A percentile compares a stretch with the other conserved stretches of the same genome.
Evolutionary conservation across 2,113 vertebrate species (phyloP).

Genomic region (Bolborhynchus lineola): DNA sequence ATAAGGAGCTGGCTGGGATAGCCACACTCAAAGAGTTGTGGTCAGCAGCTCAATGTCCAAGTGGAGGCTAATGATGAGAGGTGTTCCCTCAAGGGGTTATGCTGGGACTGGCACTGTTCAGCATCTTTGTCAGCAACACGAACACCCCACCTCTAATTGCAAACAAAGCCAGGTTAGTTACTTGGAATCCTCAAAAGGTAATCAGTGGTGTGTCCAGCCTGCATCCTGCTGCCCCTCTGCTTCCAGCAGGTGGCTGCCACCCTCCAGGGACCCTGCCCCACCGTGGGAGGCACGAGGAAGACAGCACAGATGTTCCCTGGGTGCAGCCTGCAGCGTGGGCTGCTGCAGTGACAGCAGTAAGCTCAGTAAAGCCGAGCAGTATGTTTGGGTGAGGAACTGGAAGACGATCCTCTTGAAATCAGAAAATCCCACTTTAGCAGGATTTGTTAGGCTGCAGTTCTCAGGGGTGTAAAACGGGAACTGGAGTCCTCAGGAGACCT

Average conservation of each 20-base stretch:
- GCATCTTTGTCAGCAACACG: neutral
- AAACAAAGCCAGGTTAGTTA: neutral
- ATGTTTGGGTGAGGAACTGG: neutral
- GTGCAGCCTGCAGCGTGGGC: neutral
- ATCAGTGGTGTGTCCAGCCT: neutral
- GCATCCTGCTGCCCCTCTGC: too few relatives aligned
- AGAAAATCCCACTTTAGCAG: neutral
- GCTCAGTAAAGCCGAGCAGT: neutral
- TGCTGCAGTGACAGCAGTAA: neutral
- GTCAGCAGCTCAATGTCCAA: neutral
- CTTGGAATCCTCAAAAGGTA: neutral
- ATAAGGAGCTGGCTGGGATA: neutral
- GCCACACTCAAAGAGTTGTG: neutral
- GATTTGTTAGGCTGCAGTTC: neutral
- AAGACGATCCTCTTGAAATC: neutral
- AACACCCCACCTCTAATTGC: neutral
- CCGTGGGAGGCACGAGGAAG: neutral
- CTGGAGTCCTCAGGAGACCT: neutral
- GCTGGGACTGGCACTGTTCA: neutral
- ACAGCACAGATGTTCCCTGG: neutral
- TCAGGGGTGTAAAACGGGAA: rapidly evolving
- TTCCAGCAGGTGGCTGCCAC: neutral
- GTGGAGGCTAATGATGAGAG: neutral
- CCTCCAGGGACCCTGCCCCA: too few relatives aligned
- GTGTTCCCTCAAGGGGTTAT: neutral